Conservation (phyloP, 1,140 invertebrate genomes). For the Ostrea denselamellosa region DNA sequence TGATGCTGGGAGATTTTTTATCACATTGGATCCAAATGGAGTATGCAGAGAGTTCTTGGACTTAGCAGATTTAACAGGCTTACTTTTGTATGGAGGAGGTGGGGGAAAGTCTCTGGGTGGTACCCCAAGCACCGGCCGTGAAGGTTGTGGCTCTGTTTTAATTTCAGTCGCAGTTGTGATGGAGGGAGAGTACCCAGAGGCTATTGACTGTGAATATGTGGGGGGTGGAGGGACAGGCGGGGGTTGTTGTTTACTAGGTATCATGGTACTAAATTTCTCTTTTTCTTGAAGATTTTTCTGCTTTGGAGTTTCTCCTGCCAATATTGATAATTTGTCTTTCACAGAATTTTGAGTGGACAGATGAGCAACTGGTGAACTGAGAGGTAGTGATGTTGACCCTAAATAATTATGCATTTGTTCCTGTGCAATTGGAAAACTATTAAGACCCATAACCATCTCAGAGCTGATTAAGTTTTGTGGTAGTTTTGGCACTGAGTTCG, state of each 20-base stretch:
- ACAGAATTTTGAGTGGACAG: slow-evolving; percentile 24
- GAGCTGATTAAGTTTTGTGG: slow-evolving; percentile 18
- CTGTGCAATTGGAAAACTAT: slow-evolving; percentile 40
- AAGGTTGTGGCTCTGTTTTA: neutral
- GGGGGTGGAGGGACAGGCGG: slow-evolving; percentile 39
- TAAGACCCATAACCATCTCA: slow-evolving; percentile 18
- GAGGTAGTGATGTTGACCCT: slow-evolving; percentile 31
- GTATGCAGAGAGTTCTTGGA: slow-evolving; percentile 43
- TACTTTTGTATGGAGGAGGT: slow-evolving; percentile 61
- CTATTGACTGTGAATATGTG: slow-evolving; percentile 30
- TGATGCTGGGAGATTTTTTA: slow-evolving; percentile 31
- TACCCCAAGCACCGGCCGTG: slow-evolving; percentile 39
- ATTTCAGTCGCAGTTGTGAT: neutral
- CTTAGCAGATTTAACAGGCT: slow-evolving; percentile 43
- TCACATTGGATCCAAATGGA: slow-evolving; percentile 57
- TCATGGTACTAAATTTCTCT: slow-evolving; percentile 1
- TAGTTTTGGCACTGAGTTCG: slow-evolving; percentile 34
- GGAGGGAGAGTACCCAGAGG: slow-evolving; percentile 11
- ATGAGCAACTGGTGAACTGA: slow-evolving; percentile 24
- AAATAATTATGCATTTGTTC: slow-evolving; percentile 26
- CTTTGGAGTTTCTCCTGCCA: neutral
- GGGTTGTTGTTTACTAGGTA: slow-evolving; percentile 29
- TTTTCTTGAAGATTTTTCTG: slow-evolving; percentile 18
- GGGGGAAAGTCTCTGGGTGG: slow-evolving; percentile 57
- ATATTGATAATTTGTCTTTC: neutral